Base-by-base conservation (phyloP, 2,888 invertebrate species). In the Tetranychus piercei region DNA sequence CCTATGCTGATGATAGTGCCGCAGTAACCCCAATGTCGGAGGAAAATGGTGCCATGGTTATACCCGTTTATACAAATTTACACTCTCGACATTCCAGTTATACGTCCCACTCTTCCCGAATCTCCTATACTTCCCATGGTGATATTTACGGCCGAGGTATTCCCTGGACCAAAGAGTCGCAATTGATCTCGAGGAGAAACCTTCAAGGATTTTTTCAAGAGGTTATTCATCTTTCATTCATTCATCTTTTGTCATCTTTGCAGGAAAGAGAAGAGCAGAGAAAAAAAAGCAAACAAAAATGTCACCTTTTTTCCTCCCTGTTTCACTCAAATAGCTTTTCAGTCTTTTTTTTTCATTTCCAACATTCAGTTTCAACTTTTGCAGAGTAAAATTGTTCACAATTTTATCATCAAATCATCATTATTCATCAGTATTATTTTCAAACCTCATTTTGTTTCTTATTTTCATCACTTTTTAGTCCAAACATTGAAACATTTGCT, bases 11-110 rank as follows among this genome's bases (percentile, higher is more conserved):
- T 83, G 96, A 95, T 85, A 94, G 94, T 78, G 92, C 92, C 82
- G 95, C 94, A 78, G 95, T 94, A 76, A 96, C 95, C 77, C 96
- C 96, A 75, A 93, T 94, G 90, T 94, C 94, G 78, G 95, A 95
- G 85, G 95, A 95, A 84, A 94, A 93, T 84, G 93, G 93, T 81
- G 92, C 92, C 82, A 92, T 94, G 84, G 90, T 94, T 81, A 91
- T 93, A 81, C 92, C 92, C 76, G 89, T 90, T 82, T 92, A 92
- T 85, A 90, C 91, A 83, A 91, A 89, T 84, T 86, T 90, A 85
- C 90, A 90, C 76, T 83, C 94, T 78, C 88, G 94, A 79, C 93
- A 94, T 84, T 93, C 92, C 79, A 94, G 94, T 80, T 94, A 94
- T 85, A 94, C 94, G 79, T 94, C 94, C 77, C 94, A 94, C 83